These are phyloP conservation scores for Scleropages formosus DNA, from an alignment of 2,797 vertebrate genomes.

Conservation along the genomic window DNA sequence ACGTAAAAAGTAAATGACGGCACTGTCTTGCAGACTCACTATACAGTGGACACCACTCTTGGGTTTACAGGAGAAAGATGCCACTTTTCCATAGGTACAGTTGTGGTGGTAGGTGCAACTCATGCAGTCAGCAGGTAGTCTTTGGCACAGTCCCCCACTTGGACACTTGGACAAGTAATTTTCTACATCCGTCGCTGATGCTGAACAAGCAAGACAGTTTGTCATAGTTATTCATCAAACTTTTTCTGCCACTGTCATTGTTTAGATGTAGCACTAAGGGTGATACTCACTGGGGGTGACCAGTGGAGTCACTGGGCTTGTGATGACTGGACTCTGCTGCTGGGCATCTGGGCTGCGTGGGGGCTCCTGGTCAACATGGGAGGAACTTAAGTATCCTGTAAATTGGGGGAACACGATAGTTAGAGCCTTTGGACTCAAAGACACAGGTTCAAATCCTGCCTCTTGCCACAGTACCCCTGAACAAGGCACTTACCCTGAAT, in stretches of 20 bases:
- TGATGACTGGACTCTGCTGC: constrained; percentile 60
- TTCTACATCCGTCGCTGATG: constrained; percentile 47
- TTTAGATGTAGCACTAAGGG: neutral
- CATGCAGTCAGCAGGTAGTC: constrained; percentile 82
- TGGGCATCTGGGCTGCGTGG: constrained; percentile 57
- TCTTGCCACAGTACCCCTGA: too few species aligned
- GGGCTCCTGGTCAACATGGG: constrained; percentile 61
- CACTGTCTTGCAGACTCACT: constrained; percentile 67
- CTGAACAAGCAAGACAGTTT: constrained; percentile 46
- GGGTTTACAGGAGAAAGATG: constrained; percentile 76
- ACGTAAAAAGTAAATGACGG: too few species aligned
- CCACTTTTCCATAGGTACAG: constrained; percentile 82
- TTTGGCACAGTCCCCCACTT: constrained; percentile 81
- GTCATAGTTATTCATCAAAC: neutral
- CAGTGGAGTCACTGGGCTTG: constrained; percentile 59
- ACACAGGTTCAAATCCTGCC: too few species aligned
- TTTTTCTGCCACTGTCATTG: neutral
- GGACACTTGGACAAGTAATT: constrained; percentile 73
- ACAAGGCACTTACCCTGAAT: too few species aligned
- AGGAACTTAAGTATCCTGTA: constrained; percentile 70
- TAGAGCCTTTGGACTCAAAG: neutral
- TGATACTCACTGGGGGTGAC: constrained; percentile 56
- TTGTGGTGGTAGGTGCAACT: constrained; percentile 80
- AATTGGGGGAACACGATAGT: neutral
- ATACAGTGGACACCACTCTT: constrained; percentile 81